Evolutionary conservation across 2,113 vertebrate species (phyloP).

Genomic region (Emydura subglobosa): DNA sequence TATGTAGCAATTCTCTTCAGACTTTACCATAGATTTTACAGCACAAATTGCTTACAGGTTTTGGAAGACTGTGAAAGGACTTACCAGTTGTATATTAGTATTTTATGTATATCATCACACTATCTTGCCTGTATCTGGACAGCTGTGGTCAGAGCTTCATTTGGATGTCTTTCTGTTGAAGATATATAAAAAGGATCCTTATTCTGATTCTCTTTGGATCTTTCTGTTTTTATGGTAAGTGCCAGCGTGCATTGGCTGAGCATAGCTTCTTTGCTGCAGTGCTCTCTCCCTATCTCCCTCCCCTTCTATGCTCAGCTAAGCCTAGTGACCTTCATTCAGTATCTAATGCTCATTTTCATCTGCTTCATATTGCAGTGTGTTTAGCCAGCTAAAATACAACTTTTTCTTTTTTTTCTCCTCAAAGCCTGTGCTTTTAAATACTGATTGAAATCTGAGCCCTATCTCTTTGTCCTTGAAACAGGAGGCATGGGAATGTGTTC

Average conservation of each 20-base stretch:
- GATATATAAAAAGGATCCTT: slow-evolving; percentile 68
- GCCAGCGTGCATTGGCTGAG: slow-evolving; percentile 75
- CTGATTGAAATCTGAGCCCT: slow-evolving; percentile 55
- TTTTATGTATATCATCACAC: slow-evolving; percentile 26
- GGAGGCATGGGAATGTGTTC: slow-evolving; percentile 45
- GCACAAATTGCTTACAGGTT: slow-evolving; percentile 75
- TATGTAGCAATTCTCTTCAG: slow-evolving; percentile 68
- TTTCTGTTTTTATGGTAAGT: slow-evolving; percentile 92
- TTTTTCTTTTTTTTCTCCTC: slow-evolving; percentile 33
- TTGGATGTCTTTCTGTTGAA: slow-evolving; percentile 69
- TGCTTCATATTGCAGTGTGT: background rate
- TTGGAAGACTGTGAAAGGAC: slow-evolving; percentile 56
- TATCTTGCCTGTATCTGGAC: slow-evolving; percentile 61
- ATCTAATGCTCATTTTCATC: slow-evolving; percentile 28
- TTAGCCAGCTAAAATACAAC: slow-evolving; percentile 28
- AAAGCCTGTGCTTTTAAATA: slow-evolving; percentile 16
- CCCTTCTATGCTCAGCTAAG: slow-evolving; percentile 39
- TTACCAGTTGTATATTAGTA: slow-evolving; percentile 8
- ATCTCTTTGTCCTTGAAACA: slow-evolving; percentile 83
- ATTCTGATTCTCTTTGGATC: slow-evolving; percentile 79
- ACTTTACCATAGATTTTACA: slow-evolving; percentile 63
- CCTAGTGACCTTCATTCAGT: slow-evolving; percentile 81
- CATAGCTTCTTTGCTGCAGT: slow-evolving; percentile 83
- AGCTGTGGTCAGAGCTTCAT: slow-evolving; percentile 57
- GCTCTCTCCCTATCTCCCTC: slow-evolving; percentile 45